Evolutionary conservation across 2,113 vertebrate genomes (phyloP).

Genomic region (Syngnathoides biaculeatus): DNA sequence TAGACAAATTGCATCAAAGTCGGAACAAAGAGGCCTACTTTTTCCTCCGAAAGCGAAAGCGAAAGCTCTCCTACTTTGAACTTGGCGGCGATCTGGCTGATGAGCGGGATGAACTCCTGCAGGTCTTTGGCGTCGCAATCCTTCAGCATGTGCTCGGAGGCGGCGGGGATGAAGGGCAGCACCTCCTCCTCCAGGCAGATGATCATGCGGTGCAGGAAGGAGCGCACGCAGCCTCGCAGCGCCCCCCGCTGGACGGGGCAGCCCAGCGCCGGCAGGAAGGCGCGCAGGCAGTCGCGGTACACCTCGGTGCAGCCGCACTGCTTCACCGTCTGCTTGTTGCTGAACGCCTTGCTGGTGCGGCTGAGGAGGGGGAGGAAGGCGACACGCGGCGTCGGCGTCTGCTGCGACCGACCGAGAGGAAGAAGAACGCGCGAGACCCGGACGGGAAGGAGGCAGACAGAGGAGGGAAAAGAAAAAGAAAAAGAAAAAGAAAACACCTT

Average conservation of each 20-base stretch:
- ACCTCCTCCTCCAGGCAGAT: conserved; percentile 98
- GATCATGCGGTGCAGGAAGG: conserved; percentile 98
- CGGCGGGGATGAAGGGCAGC: conserved; percentile 91
- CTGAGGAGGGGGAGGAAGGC: conserved; percentile 60
- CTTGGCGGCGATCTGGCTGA: conserved; percentile 98
- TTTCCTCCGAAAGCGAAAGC: too few relatives aligned
- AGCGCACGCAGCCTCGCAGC: conserved; percentile 89
- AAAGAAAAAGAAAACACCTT: too few relatives aligned
- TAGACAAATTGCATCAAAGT: too few relatives aligned
- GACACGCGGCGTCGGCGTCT: too few relatives aligned
- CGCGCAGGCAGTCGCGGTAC: conserved; percentile 91
- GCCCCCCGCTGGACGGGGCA: conserved; percentile 88
- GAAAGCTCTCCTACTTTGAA: conserved; percentile 86
- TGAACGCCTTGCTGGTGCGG: conserved; percentile 98
- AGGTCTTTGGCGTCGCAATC: conserved; percentile 96
- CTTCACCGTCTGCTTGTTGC: conserved; percentile 98
- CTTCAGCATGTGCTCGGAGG: conserved; percentile 97
- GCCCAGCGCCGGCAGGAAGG: conserved; percentile 91
- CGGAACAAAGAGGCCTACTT: too few relatives aligned
- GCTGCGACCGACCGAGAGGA: too few relatives aligned
- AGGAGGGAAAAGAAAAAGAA: too few relatives aligned
- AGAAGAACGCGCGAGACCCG: too few relatives aligned
- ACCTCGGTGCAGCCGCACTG: conserved; percentile 95
- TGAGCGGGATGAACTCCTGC: conserved; percentile 98
- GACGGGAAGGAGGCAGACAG: too few relatives aligned